Percentiles rank a stretch among this genome's conserved stretches.
These are phyloP conservation scores for Paramacrobiotus metropolitanus DNA, from an alignment of 1,140 invertebrate species.

Conservation along the genomic window DNA sequence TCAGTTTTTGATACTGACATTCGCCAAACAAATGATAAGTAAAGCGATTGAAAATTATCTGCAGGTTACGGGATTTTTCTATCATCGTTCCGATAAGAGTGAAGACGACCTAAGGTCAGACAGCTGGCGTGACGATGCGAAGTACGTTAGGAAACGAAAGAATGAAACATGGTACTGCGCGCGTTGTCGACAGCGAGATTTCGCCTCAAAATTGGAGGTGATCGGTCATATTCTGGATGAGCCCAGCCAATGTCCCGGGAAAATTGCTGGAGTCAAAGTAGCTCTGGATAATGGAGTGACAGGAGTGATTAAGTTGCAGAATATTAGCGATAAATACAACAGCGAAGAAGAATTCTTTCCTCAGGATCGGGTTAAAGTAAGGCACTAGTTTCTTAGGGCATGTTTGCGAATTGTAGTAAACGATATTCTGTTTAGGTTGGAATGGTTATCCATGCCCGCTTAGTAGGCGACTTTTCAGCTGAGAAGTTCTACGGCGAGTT, in stretches of 20 bases:
- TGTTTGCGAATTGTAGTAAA: too few species aligned
- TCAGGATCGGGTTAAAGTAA: conserved; percentile 53
- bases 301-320: conserved; percentile 84
- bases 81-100: too few species aligned
- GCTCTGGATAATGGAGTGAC: conserved; percentile 75
- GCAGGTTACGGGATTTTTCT: too few species aligned
- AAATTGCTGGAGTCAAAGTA: conserved; percentile 35
- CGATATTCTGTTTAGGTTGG: too few species aligned
- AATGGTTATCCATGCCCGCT: conserved; percentile 72
- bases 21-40: too few species aligned
- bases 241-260: not conserved
- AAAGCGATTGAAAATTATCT: too few species aligned
- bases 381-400: too few species aligned
- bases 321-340: conserved; percentile 64
- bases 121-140: too few species aligned
- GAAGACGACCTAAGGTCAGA: too few species aligned
- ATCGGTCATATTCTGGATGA: not conserved
- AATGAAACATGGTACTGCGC: not conserved
- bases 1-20: too few species aligned
- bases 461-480: conserved; percentile 64
- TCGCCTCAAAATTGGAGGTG: not conserved
- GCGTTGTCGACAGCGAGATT: not conserved
- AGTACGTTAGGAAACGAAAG: too few species aligned
- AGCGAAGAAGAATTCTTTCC: conserved; percentile 48
- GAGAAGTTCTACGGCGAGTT: conserved; percentile 81